These are phyloP conservation scores for Noctua janthina DNA, from an alignment of 2,888 invertebrate species.

Conservation along the genomic window DNA sequence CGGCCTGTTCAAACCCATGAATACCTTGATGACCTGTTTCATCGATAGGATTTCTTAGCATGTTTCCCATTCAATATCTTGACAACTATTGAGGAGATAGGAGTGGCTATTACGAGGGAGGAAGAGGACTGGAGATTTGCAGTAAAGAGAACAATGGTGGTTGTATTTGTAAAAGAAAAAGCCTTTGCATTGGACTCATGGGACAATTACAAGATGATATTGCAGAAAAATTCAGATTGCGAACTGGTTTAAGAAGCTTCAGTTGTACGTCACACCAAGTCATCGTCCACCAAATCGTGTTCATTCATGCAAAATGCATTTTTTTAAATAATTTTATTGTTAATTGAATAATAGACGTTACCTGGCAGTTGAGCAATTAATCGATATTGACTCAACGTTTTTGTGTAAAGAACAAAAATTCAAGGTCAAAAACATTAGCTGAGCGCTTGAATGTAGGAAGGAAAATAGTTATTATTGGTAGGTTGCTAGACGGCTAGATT, in stretches of 20 bases:
- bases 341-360: conserved; percentile 33
- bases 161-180: neutral
- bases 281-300: conserved; percentile 2
- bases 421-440: conserved; percentile 44
- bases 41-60: conserved; percentile 17
- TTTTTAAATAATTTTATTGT: conserved; percentile 23
- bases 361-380: conserved; percentile 42
- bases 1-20: conserved; percentile 12
- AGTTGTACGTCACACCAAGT: neutral
- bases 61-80: conserved; percentile 24
- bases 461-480: conserved; percentile 62
- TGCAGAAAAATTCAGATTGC: conserved; percentile 15
- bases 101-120: neutral
- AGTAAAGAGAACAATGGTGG: neutral
- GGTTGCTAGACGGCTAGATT: conserved; percentile 64
- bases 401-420: conserved; percentile 50
- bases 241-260: neutral
- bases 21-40: conserved; percentile 30
- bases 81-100: conserved; percentile 18
- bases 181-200: neutral
- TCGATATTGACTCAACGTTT: conserved; percentile 51
- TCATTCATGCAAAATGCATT: conserved; percentile 33
- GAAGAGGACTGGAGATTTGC: neutral
- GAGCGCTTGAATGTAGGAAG: conserved; percentile 48
- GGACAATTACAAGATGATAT: neutral